These are phyloP conservation scores for Parambassis ranga DNA, from an alignment of 2,797 vertebrate species.

Conservation along the genomic window DNA sequence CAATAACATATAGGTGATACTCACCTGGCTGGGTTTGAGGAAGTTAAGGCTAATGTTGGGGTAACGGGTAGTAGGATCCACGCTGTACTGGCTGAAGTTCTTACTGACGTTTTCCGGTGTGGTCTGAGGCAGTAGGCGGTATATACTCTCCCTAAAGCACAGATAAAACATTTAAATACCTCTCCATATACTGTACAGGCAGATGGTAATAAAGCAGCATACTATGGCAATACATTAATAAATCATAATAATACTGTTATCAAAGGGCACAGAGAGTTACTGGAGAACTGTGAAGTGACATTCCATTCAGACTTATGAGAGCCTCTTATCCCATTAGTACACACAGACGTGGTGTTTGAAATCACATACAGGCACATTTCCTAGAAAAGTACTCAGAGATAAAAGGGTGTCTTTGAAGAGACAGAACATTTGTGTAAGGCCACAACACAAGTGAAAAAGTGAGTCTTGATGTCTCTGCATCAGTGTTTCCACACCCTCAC, in stretches of 20 bases:
- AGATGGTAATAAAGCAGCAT: background rate
- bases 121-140: slow-evolving; percentile 95
- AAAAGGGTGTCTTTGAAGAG: slow-evolving; percentile 57
- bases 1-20: no score
- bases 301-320: slow-evolving; percentile 42
- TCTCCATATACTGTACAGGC: background rate
- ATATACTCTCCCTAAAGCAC: slow-evolving; percentile 90
- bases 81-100: slow-evolving; percentile 95
- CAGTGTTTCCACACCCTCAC: slow-evolving; percentile 77
- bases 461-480: slow-evolving; percentile 1
- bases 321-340: slow-evolving; percentile 57
- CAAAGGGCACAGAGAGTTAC: background rate
- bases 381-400: slow-evolving; percentile 71
- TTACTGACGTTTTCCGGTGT: slow-evolving; percentile 98
- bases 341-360: slow-evolving; percentile 46
- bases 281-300: slow-evolving; percentile 32
- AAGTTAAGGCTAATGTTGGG: slow-evolving; percentile 95
- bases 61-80: slow-evolving; percentile 96
- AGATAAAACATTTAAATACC: background rate
- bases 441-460: no score
- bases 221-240: background rate
- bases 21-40: slow-evolving; percentile 92
- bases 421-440: background rate
- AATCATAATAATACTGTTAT: slow-evolving; percentile 1
- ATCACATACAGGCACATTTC: slow-evolving; percentile 51